Conservation (phyloP, 2,113 vertebrate genomes). For the Phaethon lepturus region DNA sequence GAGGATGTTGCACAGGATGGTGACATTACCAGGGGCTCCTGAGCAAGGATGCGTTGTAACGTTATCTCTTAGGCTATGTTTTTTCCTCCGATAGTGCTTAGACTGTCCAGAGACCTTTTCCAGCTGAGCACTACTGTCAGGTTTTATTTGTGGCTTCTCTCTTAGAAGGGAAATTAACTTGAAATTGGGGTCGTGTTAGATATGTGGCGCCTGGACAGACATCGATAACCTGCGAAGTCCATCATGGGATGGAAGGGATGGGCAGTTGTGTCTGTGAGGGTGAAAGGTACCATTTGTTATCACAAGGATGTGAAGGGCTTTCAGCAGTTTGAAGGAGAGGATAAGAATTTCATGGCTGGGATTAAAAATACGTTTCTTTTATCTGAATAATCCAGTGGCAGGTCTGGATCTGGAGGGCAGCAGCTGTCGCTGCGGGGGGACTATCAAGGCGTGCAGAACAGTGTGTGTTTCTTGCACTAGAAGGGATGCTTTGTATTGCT, state of each 20-base stretch:
- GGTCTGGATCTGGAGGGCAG: not conserved
- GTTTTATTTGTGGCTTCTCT: not conserved
- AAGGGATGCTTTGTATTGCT: not conserved
- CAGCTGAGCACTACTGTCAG: not conserved
- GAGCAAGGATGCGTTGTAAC: not conserved
- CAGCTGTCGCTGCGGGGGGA: not conserved
- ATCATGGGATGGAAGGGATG: not conserved
- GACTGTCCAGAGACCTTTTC: not conserved
- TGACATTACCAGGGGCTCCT: not conserved
- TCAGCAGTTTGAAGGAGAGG: not conserved
- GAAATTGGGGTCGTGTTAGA: not conserved
- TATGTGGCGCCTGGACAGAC: not conserved
- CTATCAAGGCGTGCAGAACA: not conserved
- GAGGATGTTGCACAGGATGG: not conserved
- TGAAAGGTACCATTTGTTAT: not conserved
- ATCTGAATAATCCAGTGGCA: not conserved
- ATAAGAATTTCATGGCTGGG: not conserved
- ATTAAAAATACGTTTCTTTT: not conserved
- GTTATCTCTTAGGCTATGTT: not conserved
- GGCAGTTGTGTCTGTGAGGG: not conserved
- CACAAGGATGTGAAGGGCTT: not conserved
- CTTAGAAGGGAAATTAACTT: not conserved
- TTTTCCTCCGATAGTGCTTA: not conserved
- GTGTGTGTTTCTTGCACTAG: not conserved
- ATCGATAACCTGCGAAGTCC: not conserved